Base-by-base conservation (phyloP, 2,797 vertebrate species). In the Gobio occitaniae region DNA sequence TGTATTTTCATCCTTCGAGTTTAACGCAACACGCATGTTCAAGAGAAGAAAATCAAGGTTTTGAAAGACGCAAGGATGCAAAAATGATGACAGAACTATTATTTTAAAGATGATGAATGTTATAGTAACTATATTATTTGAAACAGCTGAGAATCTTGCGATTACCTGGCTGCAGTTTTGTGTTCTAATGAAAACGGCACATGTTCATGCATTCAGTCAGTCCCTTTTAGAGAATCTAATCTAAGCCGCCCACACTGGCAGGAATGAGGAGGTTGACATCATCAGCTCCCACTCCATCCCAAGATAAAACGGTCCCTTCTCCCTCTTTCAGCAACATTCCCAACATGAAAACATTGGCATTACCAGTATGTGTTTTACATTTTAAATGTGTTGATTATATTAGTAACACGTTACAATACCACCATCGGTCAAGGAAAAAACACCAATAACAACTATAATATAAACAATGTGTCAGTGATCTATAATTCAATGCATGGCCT, bases 181-280 rank as follows among this genome's bases (percentile, higher is more conserved):
- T 65, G 47, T 54, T 65, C 25, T 68, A 29, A 32, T 29, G 69
- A 74, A 61, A 63, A 32, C 6, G 15, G 70, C 80, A 68, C 6
- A 68, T 41, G 48, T 38, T 52, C 36, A 52, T 80, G 41, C 13
- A 2, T 17, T 70, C 47, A 11, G 52, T 70, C 47, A 11, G 52
- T 70, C 13, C 19, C 19, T 82, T 61, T 86, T 32, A 71, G 59
- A 76, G 63, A 3, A 50, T 81, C 63, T 81, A 47, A 84, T 70
- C 74, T 66, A 21, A 82, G 65, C 47, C 48, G 32, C 82, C 75
- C 74, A 85, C 79, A 77, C 70, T 12, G 8, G 36, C 54, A 54
- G 65, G 85, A 83, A 84, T 68, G 85, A 85, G 68, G 78, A 80
- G 77, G 56, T 32, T 79, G 54, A 81, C 44, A 50, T 83, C 69